A percentile compares a stretch with the other conserved stretches of the same genome.
Evolutionary conservation across 1,140 invertebrate species (phyloP).

Genomic region (Varroa destructor): DNA sequence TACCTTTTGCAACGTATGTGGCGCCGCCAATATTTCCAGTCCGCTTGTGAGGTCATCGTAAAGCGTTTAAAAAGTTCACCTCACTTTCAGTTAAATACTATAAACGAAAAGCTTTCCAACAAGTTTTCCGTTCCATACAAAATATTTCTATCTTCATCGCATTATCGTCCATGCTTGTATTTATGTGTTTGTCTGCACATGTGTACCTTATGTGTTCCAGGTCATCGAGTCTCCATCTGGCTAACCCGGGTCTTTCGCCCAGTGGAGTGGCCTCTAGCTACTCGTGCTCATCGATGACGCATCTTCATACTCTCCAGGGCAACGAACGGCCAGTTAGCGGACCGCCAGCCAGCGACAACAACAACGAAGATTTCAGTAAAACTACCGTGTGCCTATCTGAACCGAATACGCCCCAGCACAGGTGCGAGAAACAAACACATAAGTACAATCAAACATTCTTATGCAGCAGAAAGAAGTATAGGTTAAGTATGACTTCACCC

Average conservation of each 20-base stretch:
- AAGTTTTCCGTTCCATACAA: no score
- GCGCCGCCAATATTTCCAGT: no score
- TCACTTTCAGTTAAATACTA: no score
- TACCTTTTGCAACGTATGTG: no score
- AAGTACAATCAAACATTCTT: no score
- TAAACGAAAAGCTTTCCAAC: no score
- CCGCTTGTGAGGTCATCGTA: no score
- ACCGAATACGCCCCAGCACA: slow-evolving; percentile 18
- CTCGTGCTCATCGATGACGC: slow-evolving; percentile 25
- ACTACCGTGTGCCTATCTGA: slow-evolving; percentile 26
- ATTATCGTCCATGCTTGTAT: neutral
- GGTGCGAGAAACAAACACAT: neutral
- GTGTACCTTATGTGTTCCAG: neutral
- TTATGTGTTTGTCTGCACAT: neutral
- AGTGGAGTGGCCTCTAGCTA: slow-evolving; percentile 22
- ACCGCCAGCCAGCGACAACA: neutral
- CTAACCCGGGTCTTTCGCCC: neutral
- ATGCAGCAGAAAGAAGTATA: no score
- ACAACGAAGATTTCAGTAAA: slow-evolving; percentile 27
- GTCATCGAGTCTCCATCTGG: slow-evolving; percentile 18
- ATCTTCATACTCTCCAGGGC: slow-evolving; percentile 1
- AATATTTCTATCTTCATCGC: no score
- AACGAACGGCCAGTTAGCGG: neutral
- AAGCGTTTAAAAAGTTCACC: no score
- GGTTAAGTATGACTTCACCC: no score